These are phyloP conservation scores for Trissolcus basalis DNA, from an alignment of 1,140 invertebrate species.

Conservation along the genomic window DNA sequence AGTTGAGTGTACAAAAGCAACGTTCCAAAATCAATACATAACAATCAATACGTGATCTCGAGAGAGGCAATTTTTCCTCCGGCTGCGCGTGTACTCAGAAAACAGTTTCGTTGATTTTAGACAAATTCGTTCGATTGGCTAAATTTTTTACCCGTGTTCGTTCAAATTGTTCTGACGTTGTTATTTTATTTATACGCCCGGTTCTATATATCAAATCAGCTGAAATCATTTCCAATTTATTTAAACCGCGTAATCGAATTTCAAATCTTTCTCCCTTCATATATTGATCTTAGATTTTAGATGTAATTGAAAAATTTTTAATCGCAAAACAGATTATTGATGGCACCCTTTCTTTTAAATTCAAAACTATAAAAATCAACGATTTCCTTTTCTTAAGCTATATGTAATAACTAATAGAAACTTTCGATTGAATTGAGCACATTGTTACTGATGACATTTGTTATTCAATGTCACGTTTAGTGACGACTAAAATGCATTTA, in stretches of 20 bases:
- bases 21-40: conserved; percentile 46
- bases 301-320: too few species aligned
- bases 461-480: too few species aligned
- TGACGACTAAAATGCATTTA: too few species aligned
- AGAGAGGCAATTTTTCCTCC: conserved; percentile 31
- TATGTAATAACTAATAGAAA: too few species aligned
- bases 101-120: conserved; percentile 43
- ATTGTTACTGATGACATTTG: too few species aligned
- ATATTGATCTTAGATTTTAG: too few species aligned
- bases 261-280: conserved; percentile 3
- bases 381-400: too few species aligned
- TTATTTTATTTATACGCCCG: conserved; percentile 27
- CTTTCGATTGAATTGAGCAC: too few species aligned
- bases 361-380: too few species aligned
- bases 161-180: conserved; percentile 36
- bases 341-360: too few species aligned
- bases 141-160: conserved; percentile 30
- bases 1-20: conserved; percentile 27
- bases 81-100: conserved; percentile 26
- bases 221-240: conserved; percentile 31
- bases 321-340: too few species aligned
- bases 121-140: conserved; percentile 45
- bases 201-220: conserved; percentile 7
- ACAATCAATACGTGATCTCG: conserved; percentile 42
- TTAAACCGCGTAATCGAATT: conserved; percentile 13